These are phyloP conservation scores for Botia kubotai DNA, from an alignment of 2,797 vertebrate genomes.

Conservation along the genomic window DNA sequence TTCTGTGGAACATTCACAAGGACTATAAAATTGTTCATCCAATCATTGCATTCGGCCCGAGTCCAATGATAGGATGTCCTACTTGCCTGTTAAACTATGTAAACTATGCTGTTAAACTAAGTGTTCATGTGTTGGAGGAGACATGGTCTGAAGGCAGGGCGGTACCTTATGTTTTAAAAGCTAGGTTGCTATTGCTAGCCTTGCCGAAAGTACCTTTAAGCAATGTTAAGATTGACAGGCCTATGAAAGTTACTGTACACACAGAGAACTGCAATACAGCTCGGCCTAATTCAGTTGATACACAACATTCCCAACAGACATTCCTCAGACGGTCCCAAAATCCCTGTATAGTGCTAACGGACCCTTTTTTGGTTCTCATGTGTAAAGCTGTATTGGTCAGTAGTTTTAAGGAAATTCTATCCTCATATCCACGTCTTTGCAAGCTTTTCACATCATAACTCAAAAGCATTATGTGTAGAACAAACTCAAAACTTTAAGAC, in stretches of 20 bases:
- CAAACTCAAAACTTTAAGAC: neutral
- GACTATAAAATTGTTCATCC: too few species aligned
- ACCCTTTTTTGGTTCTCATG: neutral
- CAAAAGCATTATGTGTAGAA: neutral
- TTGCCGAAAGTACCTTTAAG: neutral
- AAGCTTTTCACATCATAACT: slow-evolving; percentile 18
- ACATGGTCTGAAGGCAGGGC: too few species aligned
- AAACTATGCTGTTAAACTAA: too few species aligned
- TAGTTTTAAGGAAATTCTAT: neutral
- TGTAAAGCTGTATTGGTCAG: neutral
- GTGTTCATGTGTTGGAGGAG: too few species aligned
- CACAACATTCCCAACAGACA: neutral
- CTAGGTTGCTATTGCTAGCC: too few species aligned
- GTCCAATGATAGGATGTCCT: too few species aligned
- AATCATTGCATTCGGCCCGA: too few species aligned
- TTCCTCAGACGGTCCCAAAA: slow-evolving; percentile 2
- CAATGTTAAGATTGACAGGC: neutral
- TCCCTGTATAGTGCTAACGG: neutral
- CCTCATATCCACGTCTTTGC: neutral
- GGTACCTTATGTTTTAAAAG: too few species aligned
- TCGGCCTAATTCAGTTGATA: neutral
- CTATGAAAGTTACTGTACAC: neutral
- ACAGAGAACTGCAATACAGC: neutral
- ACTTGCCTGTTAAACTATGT: too few species aligned
- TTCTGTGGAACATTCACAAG: too few species aligned